Evolutionary conservation across 2,888 invertebrate species (phyloP).

Genomic region (Hydropsyche betteni): DNA sequence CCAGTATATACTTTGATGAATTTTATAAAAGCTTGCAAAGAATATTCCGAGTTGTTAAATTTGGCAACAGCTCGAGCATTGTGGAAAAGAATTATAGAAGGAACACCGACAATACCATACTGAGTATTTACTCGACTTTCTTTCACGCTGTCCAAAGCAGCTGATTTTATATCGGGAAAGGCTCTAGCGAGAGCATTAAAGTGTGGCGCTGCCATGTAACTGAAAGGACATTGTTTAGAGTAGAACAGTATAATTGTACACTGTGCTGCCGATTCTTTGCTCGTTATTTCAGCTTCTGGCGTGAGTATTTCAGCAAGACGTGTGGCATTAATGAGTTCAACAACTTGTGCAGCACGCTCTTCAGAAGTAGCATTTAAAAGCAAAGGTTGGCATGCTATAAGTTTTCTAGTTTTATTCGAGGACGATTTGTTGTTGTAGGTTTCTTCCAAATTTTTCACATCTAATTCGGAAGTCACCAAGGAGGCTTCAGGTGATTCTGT

Average conservation of each 20-base stretch:
- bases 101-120: constrained; percentile 90
- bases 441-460: neutral
- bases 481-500: neutral
- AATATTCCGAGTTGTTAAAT: constrained; percentile 84
- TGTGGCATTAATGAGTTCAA: constrained; percentile 77
- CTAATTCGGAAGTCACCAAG: neutral
- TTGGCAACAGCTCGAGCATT: constrained; percentile 87
- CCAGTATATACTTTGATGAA: constrained; percentile 83
- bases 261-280: constrained; percentile 69
- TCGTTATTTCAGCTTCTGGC: constrained; percentile 71
- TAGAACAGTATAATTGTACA: constrained; percentile 89
- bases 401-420: constrained; percentile 61
- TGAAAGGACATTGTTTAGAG: constrained; percentile 89
- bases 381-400: constrained; percentile 62
- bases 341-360: constrained; percentile 60
- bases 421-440: neutral
- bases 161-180: constrained; percentile 86
- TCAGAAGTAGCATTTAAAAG: constrained; percentile 55
- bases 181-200: constrained; percentile 89
- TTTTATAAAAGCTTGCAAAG: constrained; percentile 78
- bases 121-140: constrained; percentile 88
- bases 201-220: constrained; percentile 87
- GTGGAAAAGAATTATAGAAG: constrained; percentile 88
- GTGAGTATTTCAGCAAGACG: constrained; percentile 73
- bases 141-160: constrained; percentile 88